Percentiles rank a stretch among this genome's conserved stretches.
These are phyloP conservation scores for Rhinella marina DNA, from an alignment of 2,797 vertebrate genomes.

Conservation along the genomic window DNA sequence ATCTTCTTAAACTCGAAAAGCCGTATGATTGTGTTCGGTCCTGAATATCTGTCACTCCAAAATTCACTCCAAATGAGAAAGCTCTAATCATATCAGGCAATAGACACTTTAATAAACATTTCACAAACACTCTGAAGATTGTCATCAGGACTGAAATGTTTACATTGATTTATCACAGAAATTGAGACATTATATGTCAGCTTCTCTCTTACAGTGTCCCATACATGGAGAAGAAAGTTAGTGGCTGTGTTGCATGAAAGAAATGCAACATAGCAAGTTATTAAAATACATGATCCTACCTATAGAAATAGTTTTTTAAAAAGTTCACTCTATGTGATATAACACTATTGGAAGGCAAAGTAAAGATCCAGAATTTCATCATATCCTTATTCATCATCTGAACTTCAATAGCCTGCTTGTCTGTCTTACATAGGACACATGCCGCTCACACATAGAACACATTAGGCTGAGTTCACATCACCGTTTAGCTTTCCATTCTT, in stretches of 20 bases:
- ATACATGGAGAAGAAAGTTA: slow-evolving; percentile 40
- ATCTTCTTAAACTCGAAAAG: slow-evolving; percentile 67
- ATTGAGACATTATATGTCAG: slow-evolving; percentile 42
- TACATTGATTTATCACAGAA: slow-evolving; percentile 43
- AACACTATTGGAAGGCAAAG: too few species aligned
- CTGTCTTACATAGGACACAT: too few species aligned
- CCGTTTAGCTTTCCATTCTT: too few species aligned
- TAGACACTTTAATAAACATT: slow-evolving; percentile 63
- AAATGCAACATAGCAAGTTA: slow-evolving; percentile 17
- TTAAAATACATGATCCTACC: slow-evolving; percentile 28
- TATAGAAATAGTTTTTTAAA: neutral
- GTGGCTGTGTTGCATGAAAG: neutral
- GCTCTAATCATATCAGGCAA: slow-evolving; percentile 65
- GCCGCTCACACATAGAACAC: too few species aligned
- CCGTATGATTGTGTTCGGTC: slow-evolving; percentile 68
- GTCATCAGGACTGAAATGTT: slow-evolving; percentile 60
- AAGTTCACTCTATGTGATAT: too few species aligned
- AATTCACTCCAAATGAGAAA: slow-evolving; percentile 62
- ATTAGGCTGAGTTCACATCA: too few species aligned
- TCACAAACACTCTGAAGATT: slow-evolving; percentile 63
- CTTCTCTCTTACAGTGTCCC: slow-evolving; percentile 27
- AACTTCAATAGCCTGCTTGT: too few species aligned
- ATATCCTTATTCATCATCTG: too few species aligned
- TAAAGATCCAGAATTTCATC: too few species aligned
- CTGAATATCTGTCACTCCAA: slow-evolving; percentile 69